Percentiles rank a stretch among this genome's conserved stretches.
Conservation (phyloP, 2,113 vertebrate genomes). For the Anarhynchus alexandrinus region DNA sequence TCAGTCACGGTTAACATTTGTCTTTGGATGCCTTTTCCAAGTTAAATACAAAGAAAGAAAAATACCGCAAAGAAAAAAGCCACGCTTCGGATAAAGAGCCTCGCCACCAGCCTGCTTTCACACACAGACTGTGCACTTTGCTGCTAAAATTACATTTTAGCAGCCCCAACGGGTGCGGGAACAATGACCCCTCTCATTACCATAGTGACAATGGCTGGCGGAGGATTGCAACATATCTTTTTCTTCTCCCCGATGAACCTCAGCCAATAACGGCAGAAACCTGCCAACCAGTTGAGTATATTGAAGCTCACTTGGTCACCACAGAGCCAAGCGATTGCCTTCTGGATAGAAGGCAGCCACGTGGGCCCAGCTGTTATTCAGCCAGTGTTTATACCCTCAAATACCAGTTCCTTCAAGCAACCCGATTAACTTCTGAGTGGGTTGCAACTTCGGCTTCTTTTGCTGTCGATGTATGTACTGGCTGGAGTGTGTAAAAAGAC, state of each 20-base stretch:
- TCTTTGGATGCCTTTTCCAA: conserved; percentile 55
- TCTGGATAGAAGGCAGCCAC: background rate
- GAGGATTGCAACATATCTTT: conserved; percentile 32
- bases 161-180: background rate
- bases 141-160: conserved; percentile 59
- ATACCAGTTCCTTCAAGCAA: background rate
- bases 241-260: conserved; percentile 30
- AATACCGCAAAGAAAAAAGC: conserved; percentile 35
- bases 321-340: background rate
- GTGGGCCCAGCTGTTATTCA: background rate
- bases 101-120: conserved; percentile 41
- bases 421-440: background rate
- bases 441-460: background rate
- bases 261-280: background rate
- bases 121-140: conserved; percentile 47
- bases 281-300: background rate
- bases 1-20: conserved; percentile 34
- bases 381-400: background rate
- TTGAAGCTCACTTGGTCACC: background rate
- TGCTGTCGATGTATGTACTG: rapidly evolving
- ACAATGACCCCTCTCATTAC: conserved; percentile 57
- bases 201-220: conserved; percentile 44
- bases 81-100: conserved; percentile 14
- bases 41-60: conserved; percentile 50
- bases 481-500: background rate